These are phyloP conservation scores for Myrmecobius fasciatus DNA, from an alignment of 2,113 vertebrate species.

Conservation along the genomic window DNA sequence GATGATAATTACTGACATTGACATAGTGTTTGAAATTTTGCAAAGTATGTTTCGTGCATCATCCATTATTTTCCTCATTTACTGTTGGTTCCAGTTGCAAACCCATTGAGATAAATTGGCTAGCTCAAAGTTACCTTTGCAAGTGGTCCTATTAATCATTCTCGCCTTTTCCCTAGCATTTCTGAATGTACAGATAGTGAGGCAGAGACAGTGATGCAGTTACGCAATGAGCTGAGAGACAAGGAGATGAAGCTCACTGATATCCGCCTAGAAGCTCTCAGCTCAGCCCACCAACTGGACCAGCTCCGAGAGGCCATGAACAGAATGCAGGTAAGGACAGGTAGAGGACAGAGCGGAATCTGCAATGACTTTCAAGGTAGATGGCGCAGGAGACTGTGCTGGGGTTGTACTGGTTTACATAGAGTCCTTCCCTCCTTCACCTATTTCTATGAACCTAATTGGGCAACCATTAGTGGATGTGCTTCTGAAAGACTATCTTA, in stretches of 20 bases:
- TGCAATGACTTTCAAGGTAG: too few species aligned
- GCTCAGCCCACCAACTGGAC: conserved; percentile 98
- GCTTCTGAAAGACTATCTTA: neutral
- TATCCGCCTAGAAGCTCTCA: conserved; percentile 97
- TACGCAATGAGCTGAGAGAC: conserved; percentile 95
- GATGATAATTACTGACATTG: neutral
- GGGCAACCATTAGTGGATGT: neutral
- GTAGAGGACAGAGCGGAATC: accelerated
- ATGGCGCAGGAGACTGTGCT: neutral
- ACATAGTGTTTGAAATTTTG: neutral
- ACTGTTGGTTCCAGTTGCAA: neutral
- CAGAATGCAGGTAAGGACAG: conserved; percentile 93
- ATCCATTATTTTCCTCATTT: neutral
- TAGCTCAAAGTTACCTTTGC: neutral
- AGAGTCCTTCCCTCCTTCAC: neutral
- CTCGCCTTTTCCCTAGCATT: conserved; percentile 83
- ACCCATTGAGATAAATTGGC: neutral
- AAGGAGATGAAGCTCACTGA: conserved; percentile 99
- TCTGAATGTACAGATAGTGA: conserved; percentile 95
- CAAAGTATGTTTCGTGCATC: neutral
- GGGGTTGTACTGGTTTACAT: neutral
- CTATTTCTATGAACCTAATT: neutral
- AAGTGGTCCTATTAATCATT: neutral
- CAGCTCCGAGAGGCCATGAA: conserved; percentile 98
- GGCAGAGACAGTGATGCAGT: conserved; percentile 96